Evolutionary conservation across 2,113 vertebrate species (phyloP), one percentile per base, ranked within the genome.

Genomic region (Mandrillus leucophaeus): DNA sequence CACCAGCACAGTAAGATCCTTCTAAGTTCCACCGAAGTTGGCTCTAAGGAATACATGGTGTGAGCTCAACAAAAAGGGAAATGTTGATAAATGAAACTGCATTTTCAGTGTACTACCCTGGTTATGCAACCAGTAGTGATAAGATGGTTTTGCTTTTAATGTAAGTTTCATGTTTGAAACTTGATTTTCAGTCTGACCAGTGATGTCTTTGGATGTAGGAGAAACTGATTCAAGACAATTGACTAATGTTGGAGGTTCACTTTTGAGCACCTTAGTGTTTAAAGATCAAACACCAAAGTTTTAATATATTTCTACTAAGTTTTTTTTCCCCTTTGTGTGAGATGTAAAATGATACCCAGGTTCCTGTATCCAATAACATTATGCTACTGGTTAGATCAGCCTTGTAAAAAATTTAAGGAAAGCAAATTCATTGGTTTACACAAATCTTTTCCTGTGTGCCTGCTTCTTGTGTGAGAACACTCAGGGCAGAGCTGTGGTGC

Each of bases 101-200:
- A 0, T 7, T 43, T 22, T 38, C 27, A 0, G 13, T 6, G 3
- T n/a, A 9, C 43, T 64, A 30, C 27, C 2, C 6, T 27, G 20
- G 5, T 11, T 1, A 0, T 45, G 35, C 3, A 23, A 52, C 80
- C 43, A 0, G 0, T 10, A 3, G 32, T 8, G 9, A 1, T 12
- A 0, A 30, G 45, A 25, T 5, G 6, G 30, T 14, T 83, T 73
- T 40, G 32, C 18, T 23, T 38, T 38, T 45, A 55, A 5, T 18
- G 12, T 8, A 2, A 8, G 32, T 43, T 55, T 85, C 0, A 0
- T 27, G 16, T 43, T 25, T 17, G 45, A 18, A 38, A 4, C 38
- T 43, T 4, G 8, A 88, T 3, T 22, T 57, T 40, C 3, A 23
- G n/a, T 48, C n/a, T 66, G 32, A 13, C 17, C 43, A 14, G 43